Conservation (phyloP, 1,140 invertebrate genomes). For the Muscidifurax raptorellus region DNA sequence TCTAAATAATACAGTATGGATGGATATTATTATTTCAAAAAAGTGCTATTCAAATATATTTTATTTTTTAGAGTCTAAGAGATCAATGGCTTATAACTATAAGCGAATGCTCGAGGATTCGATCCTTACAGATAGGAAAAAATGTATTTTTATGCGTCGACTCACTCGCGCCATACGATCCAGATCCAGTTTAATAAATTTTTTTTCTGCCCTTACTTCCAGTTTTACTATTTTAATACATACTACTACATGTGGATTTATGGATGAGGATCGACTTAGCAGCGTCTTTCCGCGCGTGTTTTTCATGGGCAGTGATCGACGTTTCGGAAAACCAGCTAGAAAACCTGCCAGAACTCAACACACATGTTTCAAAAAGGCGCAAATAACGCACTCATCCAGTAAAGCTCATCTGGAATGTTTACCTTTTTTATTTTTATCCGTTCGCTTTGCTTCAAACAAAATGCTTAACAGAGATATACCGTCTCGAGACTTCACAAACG, state of each 20-base stretch:
- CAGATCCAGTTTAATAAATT: not conserved
- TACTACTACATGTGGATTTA: not conserved
- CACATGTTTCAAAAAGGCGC: not conserved
- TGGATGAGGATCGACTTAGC: not conserved
- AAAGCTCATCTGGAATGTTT: conserved; percentile 11
- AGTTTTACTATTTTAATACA: not conserved
- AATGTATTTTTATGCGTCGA: conserved; percentile 8
- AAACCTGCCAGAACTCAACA: conserved; percentile 13
- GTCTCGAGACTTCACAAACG: not conserved
- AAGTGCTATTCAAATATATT: not conserved
- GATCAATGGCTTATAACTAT: not conserved
- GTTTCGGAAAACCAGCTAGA: conserved; percentile 22
- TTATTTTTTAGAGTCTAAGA: conserved; percentile 24
- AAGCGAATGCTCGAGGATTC: not conserved
- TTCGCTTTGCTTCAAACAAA: not conserved
- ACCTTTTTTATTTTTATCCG: not conserved
- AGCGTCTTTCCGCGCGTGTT: not conserved
- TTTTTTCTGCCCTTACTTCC: not conserved
- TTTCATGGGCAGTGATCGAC: conserved; percentile 43
- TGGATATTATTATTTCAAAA: not conserved
- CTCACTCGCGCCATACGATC: not conserved
- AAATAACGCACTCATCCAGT: not conserved
- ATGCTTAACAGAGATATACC: conserved; percentile 7
- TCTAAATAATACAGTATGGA: not conserved
- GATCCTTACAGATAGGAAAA: conserved; percentile 29